A percentile compares a stretch with the other conserved stretches of the same genome.
phyloP scores from a whole-genome alignment of 2,888 invertebrate species.

The Yponomeuta malinellus region DNA sequence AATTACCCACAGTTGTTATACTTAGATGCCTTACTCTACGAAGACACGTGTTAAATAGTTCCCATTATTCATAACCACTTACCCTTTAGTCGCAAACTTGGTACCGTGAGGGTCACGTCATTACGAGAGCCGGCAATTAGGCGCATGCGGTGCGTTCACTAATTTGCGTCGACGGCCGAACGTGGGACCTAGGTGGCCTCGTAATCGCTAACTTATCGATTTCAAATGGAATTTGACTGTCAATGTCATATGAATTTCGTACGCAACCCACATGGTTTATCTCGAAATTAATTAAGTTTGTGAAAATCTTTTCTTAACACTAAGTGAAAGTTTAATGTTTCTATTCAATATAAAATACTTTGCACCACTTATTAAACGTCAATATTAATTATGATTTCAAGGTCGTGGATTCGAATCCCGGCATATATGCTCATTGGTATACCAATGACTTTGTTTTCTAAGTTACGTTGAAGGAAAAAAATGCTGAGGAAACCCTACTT shows the following conservation, averaged over 20 bases:
- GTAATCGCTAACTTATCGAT: background rate
- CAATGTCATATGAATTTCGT: background rate
- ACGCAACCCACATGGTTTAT: no score
- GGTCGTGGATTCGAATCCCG: no score
- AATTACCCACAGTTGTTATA: conserved; percentile 7
- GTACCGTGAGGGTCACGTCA: background rate
- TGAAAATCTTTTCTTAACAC: no score
- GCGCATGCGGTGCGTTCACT: conserved; percentile 5
- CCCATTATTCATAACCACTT: background rate
- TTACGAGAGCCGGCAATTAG: conserved; percentile 1
- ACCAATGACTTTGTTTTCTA: no score
- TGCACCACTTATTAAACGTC: no score
- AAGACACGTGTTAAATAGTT: background rate
- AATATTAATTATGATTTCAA: no score
- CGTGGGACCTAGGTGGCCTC: background rate
- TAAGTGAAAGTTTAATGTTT: no score
- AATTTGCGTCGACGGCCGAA: conserved; percentile 7
- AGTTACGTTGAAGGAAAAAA: no score
- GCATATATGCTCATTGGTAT: no score
- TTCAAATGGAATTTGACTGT: background rate
- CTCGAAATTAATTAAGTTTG: no score
- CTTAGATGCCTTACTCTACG: conserved; percentile 28
- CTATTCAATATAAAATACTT: no score
- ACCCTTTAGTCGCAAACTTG: conserved; percentile 21
- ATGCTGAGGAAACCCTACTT: no score